These are phyloP conservation scores for Nineta flava DNA, from an alignment of 2,888 invertebrate species.

Conservation along the genomic window DNA sequence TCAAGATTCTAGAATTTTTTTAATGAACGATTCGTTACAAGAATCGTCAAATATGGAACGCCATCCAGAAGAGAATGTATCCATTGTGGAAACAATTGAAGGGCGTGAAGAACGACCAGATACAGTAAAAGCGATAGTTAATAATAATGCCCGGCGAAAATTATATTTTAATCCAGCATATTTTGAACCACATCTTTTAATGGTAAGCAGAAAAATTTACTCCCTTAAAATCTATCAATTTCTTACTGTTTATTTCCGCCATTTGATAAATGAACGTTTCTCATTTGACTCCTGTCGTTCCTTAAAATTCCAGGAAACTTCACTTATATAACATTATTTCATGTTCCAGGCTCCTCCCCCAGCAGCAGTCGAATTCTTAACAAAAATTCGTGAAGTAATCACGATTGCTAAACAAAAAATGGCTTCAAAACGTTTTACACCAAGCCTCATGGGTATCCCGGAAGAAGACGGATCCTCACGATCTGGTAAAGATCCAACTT, in stretches of 20 bases:
- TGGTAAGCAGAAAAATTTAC: constrained; percentile 39
- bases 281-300: too few relatives aligned
- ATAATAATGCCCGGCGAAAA: constrained; percentile 57
- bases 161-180: constrained; percentile 84
- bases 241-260: too few relatives aligned
- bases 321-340: not conserved
- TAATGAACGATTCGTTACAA: constrained; percentile 23
- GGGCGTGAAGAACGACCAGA: constrained; percentile 46
- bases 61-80: constrained; percentile 70
- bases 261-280: too few relatives aligned
- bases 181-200: constrained; percentile 71
- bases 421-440: constrained; percentile 63
- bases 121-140: constrained; percentile 41
- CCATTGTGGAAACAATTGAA: constrained; percentile 67
- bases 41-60: constrained; percentile 48
- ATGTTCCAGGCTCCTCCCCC: constrained; percentile 70
- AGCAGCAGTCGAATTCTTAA: constrained; percentile 75
- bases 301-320: too few relatives aligned
- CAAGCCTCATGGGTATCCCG: constrained; percentile 62
- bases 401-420: constrained; percentile 80
- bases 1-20: constrained; percentile 18
- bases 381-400: constrained; percentile 81
- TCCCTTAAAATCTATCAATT: too few relatives aligned
- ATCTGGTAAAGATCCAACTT: constrained; percentile 29
- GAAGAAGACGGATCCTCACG: constrained; percentile 51